Conservation (phyloP, 2,113 vertebrate genomes). For the Pituophis catenifer region DNA sequence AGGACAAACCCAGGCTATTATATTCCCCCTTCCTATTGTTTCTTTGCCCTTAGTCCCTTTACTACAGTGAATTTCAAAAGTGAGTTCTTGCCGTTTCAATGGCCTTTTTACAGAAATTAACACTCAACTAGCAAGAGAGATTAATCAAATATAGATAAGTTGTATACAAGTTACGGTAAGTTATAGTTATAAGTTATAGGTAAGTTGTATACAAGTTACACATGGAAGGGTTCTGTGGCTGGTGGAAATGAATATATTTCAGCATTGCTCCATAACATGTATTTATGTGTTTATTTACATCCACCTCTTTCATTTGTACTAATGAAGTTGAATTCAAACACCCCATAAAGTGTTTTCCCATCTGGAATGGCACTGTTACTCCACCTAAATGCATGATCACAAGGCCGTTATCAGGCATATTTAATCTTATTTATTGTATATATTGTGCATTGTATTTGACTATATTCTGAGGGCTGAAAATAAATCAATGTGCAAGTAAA, state of each 20-base stretch:
- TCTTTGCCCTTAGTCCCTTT: not conserved
- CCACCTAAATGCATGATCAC: not conserved
- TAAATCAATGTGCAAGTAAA: not conserved
- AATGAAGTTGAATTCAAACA: not conserved
- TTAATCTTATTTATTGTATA: not conserved
- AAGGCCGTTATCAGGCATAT: not conserved
- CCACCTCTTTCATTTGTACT: not conserved
- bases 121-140: not conserved
- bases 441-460: no score
- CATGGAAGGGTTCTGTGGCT: not conserved
- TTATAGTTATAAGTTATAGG: no score
- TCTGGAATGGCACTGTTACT: not conserved
- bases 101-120: not conserved
- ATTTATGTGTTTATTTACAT: not conserved
- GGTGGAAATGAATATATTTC: not conserved
- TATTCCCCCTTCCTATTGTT: not conserved
- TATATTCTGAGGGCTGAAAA: not conserved
- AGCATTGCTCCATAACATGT: not conserved
- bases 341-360: not conserved
- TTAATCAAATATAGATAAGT: not conserved
- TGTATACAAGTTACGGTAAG: not conserved
- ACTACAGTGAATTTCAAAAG: not conserved
- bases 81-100: not conserved
- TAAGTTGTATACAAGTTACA: not conserved
- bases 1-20: not conserved